phyloP scores from a whole-genome alignment of 1,140 invertebrate species.

The Achroia grisella region DNA sequence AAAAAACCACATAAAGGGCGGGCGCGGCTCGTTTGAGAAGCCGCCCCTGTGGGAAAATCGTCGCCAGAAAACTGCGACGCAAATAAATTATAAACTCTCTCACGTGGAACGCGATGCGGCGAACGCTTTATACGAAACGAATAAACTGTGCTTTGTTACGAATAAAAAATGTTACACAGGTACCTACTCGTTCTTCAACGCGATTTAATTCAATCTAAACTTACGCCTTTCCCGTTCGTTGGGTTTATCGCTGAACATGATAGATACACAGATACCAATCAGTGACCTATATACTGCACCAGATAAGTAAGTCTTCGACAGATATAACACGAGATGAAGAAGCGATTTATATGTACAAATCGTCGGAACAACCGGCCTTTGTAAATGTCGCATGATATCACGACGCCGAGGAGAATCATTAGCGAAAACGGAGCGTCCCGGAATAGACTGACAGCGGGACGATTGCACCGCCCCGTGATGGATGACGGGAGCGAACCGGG shows the following conservation, averaged over 20 bases:
- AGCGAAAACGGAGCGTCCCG: constrained; percentile 64
- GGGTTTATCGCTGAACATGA: neutral
- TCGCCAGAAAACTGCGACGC: constrained; percentile 69
- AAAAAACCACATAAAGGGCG: constrained; percentile 72
- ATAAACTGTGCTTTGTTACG: constrained; percentile 23
- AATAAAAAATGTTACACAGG: constrained; percentile 1
- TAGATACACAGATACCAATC: no score
- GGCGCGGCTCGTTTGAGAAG: constrained; percentile 65
- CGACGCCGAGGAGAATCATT: constrained; percentile 58
- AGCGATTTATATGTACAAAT: constrained; percentile 35
- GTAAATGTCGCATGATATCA: constrained; percentile 53
- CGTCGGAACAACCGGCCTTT: constrained; percentile 35
- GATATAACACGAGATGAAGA: constrained; percentile 25
- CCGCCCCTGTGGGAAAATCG: constrained; percentile 71
- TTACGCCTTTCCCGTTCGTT: neutral
- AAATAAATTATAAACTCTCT: constrained; percentile 71
- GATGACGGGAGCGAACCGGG: constrained; percentile 47
- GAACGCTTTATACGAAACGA: constrained; percentile 33
- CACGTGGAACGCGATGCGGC: constrained; percentile 53
- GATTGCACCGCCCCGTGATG: constrained; percentile 64
- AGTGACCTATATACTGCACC: neutral
- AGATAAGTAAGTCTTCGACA: neutral
- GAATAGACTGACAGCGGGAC: constrained; percentile 69
- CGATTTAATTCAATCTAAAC: constrained; percentile 1
- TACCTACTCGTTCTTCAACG: neutral